Evolutionary conservation across 2,888 invertebrate species (phyloP), one percentile per base, ranked within the genome.

Genomic region (Drosophila koepferae): DNA sequence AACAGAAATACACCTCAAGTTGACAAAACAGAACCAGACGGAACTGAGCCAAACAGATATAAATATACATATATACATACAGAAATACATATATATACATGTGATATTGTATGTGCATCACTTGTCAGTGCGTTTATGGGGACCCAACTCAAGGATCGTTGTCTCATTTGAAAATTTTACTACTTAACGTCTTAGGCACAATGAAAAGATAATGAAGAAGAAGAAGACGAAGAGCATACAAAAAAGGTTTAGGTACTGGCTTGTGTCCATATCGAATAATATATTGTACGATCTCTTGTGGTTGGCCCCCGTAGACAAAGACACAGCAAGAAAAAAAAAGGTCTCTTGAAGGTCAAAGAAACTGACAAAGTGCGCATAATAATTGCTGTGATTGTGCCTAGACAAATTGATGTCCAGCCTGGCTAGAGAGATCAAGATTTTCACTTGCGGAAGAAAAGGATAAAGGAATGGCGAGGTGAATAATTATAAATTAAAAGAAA

Each of bases 211-310:
- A 6, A 28, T 0, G 28, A 28, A 5, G 6, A 14, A 18, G n/a
- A 36, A 14, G 36, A 36, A 36, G 34, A 34, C 18, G 9, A 28
- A 8, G 36, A 48, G 54, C 16, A 23, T 23, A 3, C 14, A 44
- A 28, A 41, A 74, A 65, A 63, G 38, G 65, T 48, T 40, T 59
- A 60, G 74, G 43, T 16, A 38, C 54, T 40, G 66, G 20, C 56
- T 72, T 71, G 66, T 59, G 66, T 72, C 76, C 67, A 72, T 72
- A 80, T 81, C 73, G 62, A 61, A 67, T 74, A 51, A 44, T 70
- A 55, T 65, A 74, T 63, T 65, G 69, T 54, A 72, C 51, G 84
- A 84, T 86, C 82, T 80, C 49, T 86, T 83, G 87, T 80, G 87
- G 87, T 86, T 75, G 71, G 51, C 60, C 69, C 23, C 54, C 53